Evolutionary conservation across 2,888 invertebrate species (phyloP), one percentile per base, ranked within the genome.

Genomic region (Leucophenga montana): DNA sequence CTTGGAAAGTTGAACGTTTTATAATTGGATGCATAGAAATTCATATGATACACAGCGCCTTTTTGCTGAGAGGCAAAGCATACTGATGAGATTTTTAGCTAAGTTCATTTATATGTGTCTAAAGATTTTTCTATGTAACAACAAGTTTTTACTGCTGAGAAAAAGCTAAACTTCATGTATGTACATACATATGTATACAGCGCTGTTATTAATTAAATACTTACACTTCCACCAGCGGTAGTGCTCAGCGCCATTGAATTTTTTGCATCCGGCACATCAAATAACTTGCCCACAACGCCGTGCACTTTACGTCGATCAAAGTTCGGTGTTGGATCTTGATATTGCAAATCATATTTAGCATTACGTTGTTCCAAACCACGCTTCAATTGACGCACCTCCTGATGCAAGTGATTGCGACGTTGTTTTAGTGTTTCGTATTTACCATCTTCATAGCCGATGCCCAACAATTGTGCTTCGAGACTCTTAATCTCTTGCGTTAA

Each of bases 191-290:
- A n/a, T n/a, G n/a, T n/a, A n/a, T n/a, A n/a, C n/a, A 27, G 27
- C 27, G 27, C 27, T 27, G 27, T 27, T 3, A 27, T 27, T 14
- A 3, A 1, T 31, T 8, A 31, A 2, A 31, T 22, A 89, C 90
- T 88, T 88, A 97, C 96, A 90, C 92, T 92, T 72, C 94, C 95
- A 8, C 97, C 97, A 16, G 95, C 96, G 9, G 94, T 94, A 18
- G 94, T 93, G 87, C 97, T 96, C 68, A 98, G 88, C 1, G 98
- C 98, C 59, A 93, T 92, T 67, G 93, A 93, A 84, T 93, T 91
- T 27, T 88, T 88, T 1, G 91, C 90, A 85, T 97, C 94, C 68
- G 90, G 91, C 0, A 97, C 92, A 48, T 91, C 91, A 68, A 99
- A 91, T 74, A 97, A 89, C 75, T 94, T 92, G 77, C 95, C 95